Evolutionary conservation across 2,797 vertebrate genomes (phyloP), one percentile per base, ranked within the genome.

Genomic region (Agapornis canus): DNA sequence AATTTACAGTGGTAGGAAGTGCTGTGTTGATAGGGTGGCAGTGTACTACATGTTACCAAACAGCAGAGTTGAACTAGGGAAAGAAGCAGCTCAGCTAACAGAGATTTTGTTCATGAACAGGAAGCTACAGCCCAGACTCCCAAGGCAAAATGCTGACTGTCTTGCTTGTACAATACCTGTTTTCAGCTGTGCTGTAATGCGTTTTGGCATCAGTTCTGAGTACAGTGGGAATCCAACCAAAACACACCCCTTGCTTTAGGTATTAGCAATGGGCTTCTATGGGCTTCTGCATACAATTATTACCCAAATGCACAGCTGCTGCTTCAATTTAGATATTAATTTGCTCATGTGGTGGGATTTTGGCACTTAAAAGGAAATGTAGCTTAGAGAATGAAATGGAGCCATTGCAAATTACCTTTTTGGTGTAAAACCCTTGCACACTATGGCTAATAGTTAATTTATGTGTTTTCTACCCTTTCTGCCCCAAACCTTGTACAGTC

Each of bases 291-390:
- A 80, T 92, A 78, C 39, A 47, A 90, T 97, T 94, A 81, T 77
- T 90, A 92, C 78, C 76, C 88, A 95, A 95, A 90, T 66, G 82
- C 84, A 91, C 86, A 97, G 92, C 94, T 96, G 75, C 80, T 95
- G 59, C 57, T 94, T 97, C 95, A 89, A 92, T 96, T 96, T 69
- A 83, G 82, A 52, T 93, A 91, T 69, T 83, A 86, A 95, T 97
- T 97, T 94, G 92, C 82, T 93, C 89, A 49, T 27, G 66, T 66
- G 84, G 94, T 82, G 66, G 96, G 77, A 89, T 94, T 97, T 95
- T 96, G 29, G 90, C 71, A 94, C 95, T 95, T 96, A 72, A 95
- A 95, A 85, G 89, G 76, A 95, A 94, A 66, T 66, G 82, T 66
- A 82, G 75, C 82, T 94, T 61, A 85, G 66, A 94, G 63, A 85